These are phyloP conservation scores for Mandrillus leucophaeus DNA, from an alignment of 2,113 vertebrate species.

Conservation along the genomic window DNA sequence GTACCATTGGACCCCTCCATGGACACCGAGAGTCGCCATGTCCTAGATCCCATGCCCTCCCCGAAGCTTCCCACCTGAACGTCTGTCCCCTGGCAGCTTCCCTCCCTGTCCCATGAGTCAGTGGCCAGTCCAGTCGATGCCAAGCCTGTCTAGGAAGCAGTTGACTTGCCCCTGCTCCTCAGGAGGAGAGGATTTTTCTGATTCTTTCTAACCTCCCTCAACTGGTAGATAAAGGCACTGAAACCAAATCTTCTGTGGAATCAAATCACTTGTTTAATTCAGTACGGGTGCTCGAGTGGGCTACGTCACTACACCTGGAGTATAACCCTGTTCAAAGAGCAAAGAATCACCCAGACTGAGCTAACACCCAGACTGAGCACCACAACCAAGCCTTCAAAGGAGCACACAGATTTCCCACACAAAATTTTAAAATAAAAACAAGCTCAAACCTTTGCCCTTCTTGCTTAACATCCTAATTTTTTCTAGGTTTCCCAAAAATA, in stretches of 20 bases:
- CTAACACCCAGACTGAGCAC: not conserved
- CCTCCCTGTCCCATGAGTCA: not conserved
- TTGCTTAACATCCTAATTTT: not conserved
- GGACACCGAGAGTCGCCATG: not conserved
- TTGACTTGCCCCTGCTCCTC: not conserved
- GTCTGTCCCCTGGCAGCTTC: not conserved
- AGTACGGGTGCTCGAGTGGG: not conserved
- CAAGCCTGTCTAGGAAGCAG: not conserved
- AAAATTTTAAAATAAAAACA: not conserved
- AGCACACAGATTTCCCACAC: not conserved
- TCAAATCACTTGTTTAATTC: not conserved
- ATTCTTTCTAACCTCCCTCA: conserved; percentile 6
- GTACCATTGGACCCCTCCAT: rapidly evolving
- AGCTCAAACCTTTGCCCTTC: not conserved
- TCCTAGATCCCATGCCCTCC: not conserved
- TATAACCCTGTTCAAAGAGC: not conserved
- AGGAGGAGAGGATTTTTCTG: not conserved
- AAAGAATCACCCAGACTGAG: not conserved
- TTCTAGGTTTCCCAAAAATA: not conserved
- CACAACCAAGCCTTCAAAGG: not conserved
- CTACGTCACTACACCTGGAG: not conserved
- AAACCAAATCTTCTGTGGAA: not conserved
- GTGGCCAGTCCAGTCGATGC: not conserved
- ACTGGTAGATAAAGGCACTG: not conserved
- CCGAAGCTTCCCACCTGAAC: not conserved